These are phyloP conservation scores for Eumeta japonica DNA, from an alignment of 1,140 invertebrate genomes.

Conservation along the genomic window DNA sequence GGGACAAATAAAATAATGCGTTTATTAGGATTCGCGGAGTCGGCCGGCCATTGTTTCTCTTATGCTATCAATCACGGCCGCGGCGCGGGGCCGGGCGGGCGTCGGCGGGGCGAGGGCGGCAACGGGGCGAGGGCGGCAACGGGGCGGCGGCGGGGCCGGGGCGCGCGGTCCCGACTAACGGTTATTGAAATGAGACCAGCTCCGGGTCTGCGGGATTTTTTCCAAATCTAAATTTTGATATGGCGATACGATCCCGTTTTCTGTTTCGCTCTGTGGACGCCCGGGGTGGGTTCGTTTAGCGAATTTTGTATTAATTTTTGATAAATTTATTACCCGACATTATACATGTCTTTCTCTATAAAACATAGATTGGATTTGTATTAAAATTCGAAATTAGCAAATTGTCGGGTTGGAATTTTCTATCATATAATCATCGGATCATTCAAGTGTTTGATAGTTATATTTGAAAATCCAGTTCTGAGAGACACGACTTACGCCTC, in stretches of 20 bases:
- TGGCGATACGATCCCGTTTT: conserved; percentile 46
- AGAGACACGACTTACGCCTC: too few species aligned
- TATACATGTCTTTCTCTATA: conserved; percentile 31
- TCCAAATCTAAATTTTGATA: conserved; percentile 58
- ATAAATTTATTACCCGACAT: conserved; percentile 41
- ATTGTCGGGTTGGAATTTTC: background rate
- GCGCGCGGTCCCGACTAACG: conserved; percentile 37
- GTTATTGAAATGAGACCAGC: conserved; percentile 55
- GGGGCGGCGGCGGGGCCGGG: conserved; percentile 15
- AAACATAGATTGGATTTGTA: conserved; percentile 7
- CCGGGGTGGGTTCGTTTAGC: too few species aligned
- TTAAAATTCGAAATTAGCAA: background rate
- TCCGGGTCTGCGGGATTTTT: conserved; percentile 44
- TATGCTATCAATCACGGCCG: conserved; percentile 48
- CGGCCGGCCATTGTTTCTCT: conserved; percentile 49
- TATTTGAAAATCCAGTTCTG: too few species aligned
- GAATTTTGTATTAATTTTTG: conserved; percentile 20
- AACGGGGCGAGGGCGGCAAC: conserved; percentile 16
- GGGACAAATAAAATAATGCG: conserved; percentile 52
- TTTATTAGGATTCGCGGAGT: conserved; percentile 53
- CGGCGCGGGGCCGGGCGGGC: conserved; percentile 16
- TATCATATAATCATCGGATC: background rate
- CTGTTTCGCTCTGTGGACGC: conserved; percentile 32
- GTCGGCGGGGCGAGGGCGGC: conserved; percentile 18
- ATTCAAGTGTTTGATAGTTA: too few species aligned